Percentiles rank a stretch among this genome's conserved stretches.
phyloP scores from a whole-genome alignment of 2,888 invertebrate species.

The Drosophila vallismaia region DNA sequence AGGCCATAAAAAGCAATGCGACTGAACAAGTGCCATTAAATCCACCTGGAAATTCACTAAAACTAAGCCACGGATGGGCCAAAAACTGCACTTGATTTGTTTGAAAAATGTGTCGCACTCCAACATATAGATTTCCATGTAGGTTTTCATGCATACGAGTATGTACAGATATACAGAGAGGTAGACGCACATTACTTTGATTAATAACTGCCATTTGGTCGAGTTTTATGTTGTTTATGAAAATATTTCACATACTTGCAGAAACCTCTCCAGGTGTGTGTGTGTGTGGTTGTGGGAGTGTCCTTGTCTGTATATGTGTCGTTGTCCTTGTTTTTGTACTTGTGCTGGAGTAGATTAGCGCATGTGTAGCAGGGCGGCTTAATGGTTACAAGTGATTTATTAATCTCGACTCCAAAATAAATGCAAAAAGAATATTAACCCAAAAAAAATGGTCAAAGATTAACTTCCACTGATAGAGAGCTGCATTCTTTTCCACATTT shows the following conservation, averaged over 20 bases:
- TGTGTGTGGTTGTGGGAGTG: conserved; percentile 23
- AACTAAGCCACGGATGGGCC: conserved; percentile 56
- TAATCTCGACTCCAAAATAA: conserved; percentile 39
- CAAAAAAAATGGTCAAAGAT: conserved; percentile 11
- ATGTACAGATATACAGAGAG: conserved; percentile 25
- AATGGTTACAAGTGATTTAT: conserved; percentile 72
- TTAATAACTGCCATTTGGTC: conserved; percentile 77
- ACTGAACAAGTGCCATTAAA: conserved; percentile 65
- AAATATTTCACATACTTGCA: conserved; percentile 70
- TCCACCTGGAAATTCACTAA: conserved; percentile 69
- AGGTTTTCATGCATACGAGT: conserved; percentile 4
- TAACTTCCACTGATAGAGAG: neutral
- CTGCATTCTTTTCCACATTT: neutral
- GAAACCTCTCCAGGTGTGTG: conserved; percentile 9
- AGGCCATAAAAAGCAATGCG: conserved; percentile 42
- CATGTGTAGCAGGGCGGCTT: conserved; percentile 71
- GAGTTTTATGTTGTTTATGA: conserved; percentile 79
- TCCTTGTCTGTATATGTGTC: conserved; percentile 28
- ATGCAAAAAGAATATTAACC: conserved; percentile 7
- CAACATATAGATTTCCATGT: conserved; percentile 22
- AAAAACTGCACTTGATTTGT: conserved; percentile 69
- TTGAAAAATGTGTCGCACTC: conserved; percentile 50
- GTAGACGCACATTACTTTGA: conserved; percentile 75
- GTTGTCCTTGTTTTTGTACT: conserved; percentile 18
- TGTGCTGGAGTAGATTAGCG: conserved; percentile 67